Evolutionary conservation across 2,113 vertebrate species (phyloP), one percentile per base, ranked within the genome.

Genomic region (Apeltes quadracus): DNA sequence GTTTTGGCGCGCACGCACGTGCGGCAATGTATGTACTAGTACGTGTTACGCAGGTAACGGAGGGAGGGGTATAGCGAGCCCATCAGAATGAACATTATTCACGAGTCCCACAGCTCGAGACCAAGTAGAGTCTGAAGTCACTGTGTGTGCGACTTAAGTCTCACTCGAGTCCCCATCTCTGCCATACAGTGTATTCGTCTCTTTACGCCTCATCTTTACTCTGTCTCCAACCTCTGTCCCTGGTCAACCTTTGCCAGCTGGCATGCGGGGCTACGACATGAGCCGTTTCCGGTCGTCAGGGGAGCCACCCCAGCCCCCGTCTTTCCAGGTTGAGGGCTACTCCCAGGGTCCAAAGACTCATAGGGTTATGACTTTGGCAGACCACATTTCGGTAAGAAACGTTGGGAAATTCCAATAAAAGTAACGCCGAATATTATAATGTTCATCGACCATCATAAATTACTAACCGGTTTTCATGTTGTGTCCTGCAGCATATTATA

Each of bases 331-430:
- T 11, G 96, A 97, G 34, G 89, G 91, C 38, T 93, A 94, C 88
- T 92, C 93, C 4, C 94, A 95, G 0, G 94, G 96, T 58, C 93
- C 95, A 66, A 95, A 96, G 82, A 98, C 96, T 7, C 97, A 96
- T 80, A 93, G 96, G 14, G 93, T 99, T 56, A 99, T 99, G 94
- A 99, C 98, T 25, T 92, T 99, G 56, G 97, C 97, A 2, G 98
- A 99, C 85, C 97, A 99, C 81, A 99, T 99, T 91, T 98, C 97
- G 85, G 98, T 99, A 95, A 89, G 95, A 74, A 55, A 36, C 39
- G 18, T 5, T 36, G 34, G 7, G 50, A 4, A 22, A 53, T 41
- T 12, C 20, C 18, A 22, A 69, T 44, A 2, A 34, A 62, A 36
- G 4, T 39, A 43, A 57, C 56, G 8, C 20, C 23, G 23, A 1